A percentile compares a stretch with the other conserved stretches of the same genome.
phyloP scores from a whole-genome alignment of 2,113 vertebrate species.

The Tyrannus savana region DNA sequence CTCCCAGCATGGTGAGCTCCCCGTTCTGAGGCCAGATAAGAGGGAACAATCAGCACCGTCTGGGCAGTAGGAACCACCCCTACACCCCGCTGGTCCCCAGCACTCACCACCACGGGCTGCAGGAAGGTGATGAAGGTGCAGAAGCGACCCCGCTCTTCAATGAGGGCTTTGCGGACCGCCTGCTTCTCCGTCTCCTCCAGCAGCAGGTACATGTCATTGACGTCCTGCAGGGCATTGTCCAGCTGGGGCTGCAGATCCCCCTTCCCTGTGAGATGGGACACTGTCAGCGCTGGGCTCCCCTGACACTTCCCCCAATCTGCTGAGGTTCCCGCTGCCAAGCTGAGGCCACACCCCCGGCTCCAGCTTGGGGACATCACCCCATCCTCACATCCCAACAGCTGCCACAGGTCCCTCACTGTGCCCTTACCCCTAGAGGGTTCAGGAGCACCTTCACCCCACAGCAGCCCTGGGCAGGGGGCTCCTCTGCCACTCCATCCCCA shows the following conservation, averaged over 20 bases:
- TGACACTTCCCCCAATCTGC: background rate
- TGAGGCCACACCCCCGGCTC: background rate
- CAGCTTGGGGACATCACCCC: background rate
- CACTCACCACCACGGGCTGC: constrained; percentile 93
- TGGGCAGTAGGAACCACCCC: background rate
- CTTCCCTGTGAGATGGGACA: constrained; percentile 75
- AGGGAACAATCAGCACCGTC: background rate
- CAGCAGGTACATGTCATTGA: constrained; percentile 95
- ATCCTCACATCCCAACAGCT: background rate
- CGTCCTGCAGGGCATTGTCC: constrained; percentile 95
- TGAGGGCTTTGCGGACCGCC: constrained; percentile 92
- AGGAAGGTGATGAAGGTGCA: constrained; percentile 93
- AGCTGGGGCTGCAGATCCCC: constrained; percentile 96
- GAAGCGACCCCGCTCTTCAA: constrained; percentile 93
- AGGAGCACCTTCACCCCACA: background rate
- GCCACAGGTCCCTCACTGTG: background rate
- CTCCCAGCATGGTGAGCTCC: constrained; percentile 96
- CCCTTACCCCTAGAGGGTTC: background rate
- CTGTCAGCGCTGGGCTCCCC: background rate
- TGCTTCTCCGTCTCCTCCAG: constrained; percentile 99
- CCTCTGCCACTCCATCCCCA: background rate
- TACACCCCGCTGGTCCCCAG: fast-evolving
- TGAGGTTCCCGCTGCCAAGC: background rate
- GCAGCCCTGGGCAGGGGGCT: background rate
- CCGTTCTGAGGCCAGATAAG: constrained; percentile 78